Evolutionary conservation across 2,113 vertebrate species (phyloP).

Genomic region (Oxyruncus cristatus): DNA sequence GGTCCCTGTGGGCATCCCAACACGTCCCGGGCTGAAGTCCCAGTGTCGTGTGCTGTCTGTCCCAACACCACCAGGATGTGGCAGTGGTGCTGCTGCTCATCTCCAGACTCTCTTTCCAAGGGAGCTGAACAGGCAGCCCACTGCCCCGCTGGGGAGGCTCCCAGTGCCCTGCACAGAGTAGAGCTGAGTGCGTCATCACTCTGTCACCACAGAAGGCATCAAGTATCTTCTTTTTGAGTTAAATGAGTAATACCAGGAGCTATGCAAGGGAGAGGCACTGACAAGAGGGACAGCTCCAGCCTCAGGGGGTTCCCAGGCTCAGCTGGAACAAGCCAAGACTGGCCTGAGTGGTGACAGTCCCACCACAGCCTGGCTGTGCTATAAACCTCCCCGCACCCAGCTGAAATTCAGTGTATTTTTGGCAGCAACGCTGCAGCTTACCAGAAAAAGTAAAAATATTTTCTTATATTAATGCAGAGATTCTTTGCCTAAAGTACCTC

Average conservation of each 20-base stretch:
- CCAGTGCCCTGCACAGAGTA: accelerated
- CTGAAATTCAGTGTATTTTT: background rate
- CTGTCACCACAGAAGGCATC: background rate
- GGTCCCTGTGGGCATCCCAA: background rate
- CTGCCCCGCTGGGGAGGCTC: too few relatives aligned
- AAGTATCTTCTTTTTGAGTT: background rate
- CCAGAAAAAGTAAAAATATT: background rate
- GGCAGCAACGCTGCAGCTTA: background rate
- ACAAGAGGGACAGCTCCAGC: background rate
- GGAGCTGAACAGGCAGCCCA: background rate
- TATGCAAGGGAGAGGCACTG: background rate
- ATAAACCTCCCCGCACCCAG: too few relatives aligned
- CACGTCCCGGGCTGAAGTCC: accelerated
- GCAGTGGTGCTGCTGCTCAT: accelerated
- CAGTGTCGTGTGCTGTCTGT: background rate
- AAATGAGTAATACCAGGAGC: background rate
- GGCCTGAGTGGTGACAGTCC: background rate
- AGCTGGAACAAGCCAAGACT: background rate
- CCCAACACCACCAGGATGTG: accelerated
- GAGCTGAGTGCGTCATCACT: background rate
- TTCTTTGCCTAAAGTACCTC: background rate
- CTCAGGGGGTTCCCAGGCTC: background rate
- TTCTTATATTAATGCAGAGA: background rate
- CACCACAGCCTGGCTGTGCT: background rate
- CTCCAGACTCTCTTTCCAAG: background rate